Evolutionary conservation across 2,797 vertebrate species (phyloP).

Genomic region (Pogoniulus pusillus): DNA sequence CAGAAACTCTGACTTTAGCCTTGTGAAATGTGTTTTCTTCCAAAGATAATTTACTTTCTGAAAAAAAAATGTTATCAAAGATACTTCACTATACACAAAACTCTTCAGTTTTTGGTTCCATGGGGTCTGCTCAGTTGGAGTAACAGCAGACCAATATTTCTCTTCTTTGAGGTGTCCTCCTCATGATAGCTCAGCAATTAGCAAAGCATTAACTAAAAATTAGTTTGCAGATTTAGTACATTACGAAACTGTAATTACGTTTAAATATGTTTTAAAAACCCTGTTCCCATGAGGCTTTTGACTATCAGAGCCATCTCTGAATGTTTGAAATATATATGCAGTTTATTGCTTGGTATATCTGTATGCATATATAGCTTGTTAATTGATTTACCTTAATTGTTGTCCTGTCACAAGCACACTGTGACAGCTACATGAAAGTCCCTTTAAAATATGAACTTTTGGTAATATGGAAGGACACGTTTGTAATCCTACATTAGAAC

Average conservation of each 20-base stretch:
- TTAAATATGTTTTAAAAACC: neutral
- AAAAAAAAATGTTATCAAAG: neutral
- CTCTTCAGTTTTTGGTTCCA: neutral
- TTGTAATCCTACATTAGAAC: conserved; percentile 46
- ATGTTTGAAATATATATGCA: conserved; percentile 1
- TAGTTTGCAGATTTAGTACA: neutral
- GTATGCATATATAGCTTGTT: neutral
- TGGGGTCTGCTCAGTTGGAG: neutral
- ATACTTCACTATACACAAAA: neutral
- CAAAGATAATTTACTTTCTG: neutral
- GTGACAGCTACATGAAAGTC: conserved; percentile 14
- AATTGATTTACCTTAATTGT: conserved; percentile 23
- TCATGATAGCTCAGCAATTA: conserved; percentile 19
- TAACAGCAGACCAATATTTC: neutral
- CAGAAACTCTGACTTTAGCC: neutral
- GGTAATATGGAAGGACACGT: conserved; percentile 17
- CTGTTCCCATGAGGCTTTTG: neutral
- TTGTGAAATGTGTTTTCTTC: neutral
- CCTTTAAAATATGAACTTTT: conserved; percentile 48
- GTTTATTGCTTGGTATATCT: conserved; percentile 1
- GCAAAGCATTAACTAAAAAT: conserved; percentile 1
- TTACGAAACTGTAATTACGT: conserved; percentile 19
- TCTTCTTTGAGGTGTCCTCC: neutral
- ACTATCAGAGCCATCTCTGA: neutral
- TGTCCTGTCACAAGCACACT: neutral